A percentile compares a stretch with the other conserved stretches of the same genome.
These are phyloP conservation scores for Temnothorax curvispinosus DNA, from an alignment of 1,140 invertebrate genomes.

Conservation along the genomic window DNA sequence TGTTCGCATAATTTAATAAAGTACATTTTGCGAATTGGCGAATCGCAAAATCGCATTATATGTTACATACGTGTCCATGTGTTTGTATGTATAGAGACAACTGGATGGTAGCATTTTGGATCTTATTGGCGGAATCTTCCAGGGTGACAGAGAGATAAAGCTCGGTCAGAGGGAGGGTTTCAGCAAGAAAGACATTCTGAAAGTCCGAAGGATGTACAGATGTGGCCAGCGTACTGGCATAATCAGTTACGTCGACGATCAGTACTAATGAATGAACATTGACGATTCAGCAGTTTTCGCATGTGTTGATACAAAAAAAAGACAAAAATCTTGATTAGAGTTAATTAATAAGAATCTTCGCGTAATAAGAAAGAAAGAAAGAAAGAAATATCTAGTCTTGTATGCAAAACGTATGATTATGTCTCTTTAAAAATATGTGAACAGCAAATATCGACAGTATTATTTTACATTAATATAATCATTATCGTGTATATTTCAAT, in stretches of 20 bases:
- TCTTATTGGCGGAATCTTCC: slow-evolving; percentile 74
- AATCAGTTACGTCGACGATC: slow-evolving; percentile 8
- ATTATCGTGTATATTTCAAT: neutral
- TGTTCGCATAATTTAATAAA: neutral
- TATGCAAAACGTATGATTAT: neutral
- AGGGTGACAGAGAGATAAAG: slow-evolving; percentile 60
- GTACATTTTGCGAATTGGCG: neutral
- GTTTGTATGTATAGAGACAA: slow-evolving; percentile 60
- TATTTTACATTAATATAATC: slow-evolving; percentile 14
- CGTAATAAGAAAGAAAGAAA: neutral
- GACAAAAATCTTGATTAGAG: neutral
- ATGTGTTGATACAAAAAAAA: neutral
- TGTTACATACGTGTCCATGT: neutral
- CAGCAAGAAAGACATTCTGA: slow-evolving; percentile 90
- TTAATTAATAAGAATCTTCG: neutral
- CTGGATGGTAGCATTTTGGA: slow-evolving; percentile 63
- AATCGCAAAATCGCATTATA: neutral
- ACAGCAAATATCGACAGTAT: slow-evolving; percentile 9
- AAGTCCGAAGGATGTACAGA: slow-evolving; percentile 92
- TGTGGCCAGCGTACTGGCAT: slow-evolving; percentile 86
- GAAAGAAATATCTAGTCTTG: slow-evolving; percentile 11
- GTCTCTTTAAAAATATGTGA: neutral
- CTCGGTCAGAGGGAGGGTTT: slow-evolving; percentile 90
- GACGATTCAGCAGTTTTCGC: neutral
- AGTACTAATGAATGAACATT: slow-evolving; percentile 24